Evolutionary conservation across 2,113 vertebrate genomes (phyloP).

Genomic region (Indicator maculatus): DNA sequence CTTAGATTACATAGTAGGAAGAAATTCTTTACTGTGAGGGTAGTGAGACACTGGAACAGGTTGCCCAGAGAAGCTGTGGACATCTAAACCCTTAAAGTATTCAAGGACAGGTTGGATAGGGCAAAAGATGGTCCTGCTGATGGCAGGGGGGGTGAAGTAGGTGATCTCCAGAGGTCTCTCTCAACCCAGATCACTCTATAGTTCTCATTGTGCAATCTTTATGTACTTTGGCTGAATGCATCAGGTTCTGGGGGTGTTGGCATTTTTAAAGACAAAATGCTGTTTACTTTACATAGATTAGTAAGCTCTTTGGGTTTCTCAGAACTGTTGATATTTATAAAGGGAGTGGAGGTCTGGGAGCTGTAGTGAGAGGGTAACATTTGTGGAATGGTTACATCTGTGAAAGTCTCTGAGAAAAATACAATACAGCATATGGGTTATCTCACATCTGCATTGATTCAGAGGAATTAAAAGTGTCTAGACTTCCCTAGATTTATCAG

Average conservation of each 20-base stretch:
- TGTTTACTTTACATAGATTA: neutral
- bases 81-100: neutral
- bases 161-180: neutral
- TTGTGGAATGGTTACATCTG: neutral
- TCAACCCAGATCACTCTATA: neutral
- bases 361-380: neutral
- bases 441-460: neutral
- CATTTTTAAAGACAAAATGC: neutral
- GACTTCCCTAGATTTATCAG: neutral
- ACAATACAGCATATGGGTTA: neutral
- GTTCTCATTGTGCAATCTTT: neutral
- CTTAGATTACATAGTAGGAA: neutral
- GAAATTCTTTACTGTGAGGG: neutral
- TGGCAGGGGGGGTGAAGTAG: neutral
- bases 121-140: neutral
- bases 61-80: neutral
- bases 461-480: neutral
- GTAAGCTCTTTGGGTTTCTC: neutral
- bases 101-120: neutral
- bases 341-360: neutral
- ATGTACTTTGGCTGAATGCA: rapidly evolving
- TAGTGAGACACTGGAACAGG: neutral
- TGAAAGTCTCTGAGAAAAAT: neutral
- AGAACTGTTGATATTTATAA: neutral
- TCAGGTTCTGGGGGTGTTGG: neutral